Conservation (phyloP, 2,888 invertebrate genomes). For the Eilema griseolum region DNA sequence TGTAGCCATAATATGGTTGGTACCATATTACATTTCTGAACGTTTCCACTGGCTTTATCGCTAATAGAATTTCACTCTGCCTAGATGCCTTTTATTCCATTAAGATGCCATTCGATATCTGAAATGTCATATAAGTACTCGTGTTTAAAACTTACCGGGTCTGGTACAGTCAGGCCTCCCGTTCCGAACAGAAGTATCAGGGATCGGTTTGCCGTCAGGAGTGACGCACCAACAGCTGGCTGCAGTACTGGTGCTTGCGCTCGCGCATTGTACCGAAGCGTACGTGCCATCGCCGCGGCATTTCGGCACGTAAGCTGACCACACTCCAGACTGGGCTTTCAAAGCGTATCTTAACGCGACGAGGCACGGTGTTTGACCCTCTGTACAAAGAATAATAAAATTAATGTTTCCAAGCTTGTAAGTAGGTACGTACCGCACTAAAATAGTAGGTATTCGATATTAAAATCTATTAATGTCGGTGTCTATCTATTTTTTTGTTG, state of each 20-base stretch:
- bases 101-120: neutral
- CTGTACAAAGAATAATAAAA: conserved; percentile 46
- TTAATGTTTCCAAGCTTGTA: neutral
- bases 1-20: too few relatives aligned
- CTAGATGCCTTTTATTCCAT: too few relatives aligned
- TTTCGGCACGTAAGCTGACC: conserved; percentile 90
- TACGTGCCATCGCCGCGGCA: conserved; percentile 95
- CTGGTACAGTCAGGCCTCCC: conserved; percentile 90
- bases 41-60: too few relatives aligned
- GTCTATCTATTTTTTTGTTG: too few relatives aligned
- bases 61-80: too few relatives aligned
- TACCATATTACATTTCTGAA: too few relatives aligned
- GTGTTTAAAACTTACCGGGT: conserved; percentile 66
- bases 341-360: conserved; percentile 78
- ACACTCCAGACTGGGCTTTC: conserved; percentile 70
- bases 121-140: neutral
- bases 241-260: conserved; percentile 91
- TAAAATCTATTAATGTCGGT: too few relatives aligned
- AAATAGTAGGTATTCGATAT: too few relatives aligned
- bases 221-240: conserved; percentile 97
- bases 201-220: conserved; percentile 92
- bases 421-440: too few relatives aligned
- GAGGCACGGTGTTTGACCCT: conserved; percentile 83
- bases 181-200: conserved; percentile 92
- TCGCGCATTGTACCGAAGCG: conserved; percentile 94